Evolutionary conservation across 2,888 invertebrate genomes (phyloP).

Genomic region (Lasioglossum leucozonium): DNA sequence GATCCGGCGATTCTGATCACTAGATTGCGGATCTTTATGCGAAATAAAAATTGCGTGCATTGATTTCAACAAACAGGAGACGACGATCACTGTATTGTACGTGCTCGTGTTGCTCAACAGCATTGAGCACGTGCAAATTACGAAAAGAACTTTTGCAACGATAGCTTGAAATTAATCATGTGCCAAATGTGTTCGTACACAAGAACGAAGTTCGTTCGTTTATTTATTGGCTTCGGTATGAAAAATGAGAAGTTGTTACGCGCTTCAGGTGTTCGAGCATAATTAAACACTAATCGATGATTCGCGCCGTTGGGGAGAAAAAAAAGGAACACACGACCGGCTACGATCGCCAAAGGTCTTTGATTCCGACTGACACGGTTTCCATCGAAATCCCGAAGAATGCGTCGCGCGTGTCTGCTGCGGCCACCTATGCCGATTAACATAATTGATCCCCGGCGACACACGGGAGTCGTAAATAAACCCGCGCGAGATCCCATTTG

Average conservation of each 20-base stretch:
- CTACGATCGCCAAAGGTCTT: slow-evolving; percentile 36
- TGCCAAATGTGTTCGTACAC: too few species aligned
- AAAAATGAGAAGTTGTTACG: slow-evolving; percentile 23
- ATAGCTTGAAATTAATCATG: too few species aligned
- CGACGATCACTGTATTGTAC: too few species aligned
- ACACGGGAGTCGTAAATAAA: background rate
- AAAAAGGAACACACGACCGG: slow-evolving; percentile 23
- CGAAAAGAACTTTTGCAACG: too few species aligned
- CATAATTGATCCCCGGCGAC: slow-evolving; percentile 26
- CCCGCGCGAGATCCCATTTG: slow-evolving; percentile 9
- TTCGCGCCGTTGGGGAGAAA: background rate
- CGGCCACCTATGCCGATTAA: slow-evolving; percentile 21
- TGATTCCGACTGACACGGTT: slow-evolving; percentile 61
- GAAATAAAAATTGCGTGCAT: too few species aligned
- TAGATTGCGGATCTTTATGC: too few species aligned
- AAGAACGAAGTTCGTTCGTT: too few species aligned
- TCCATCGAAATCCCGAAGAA: slow-evolving; percentile 49
- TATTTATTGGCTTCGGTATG: background rate
- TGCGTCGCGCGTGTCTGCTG: slow-evolving; percentile 14
- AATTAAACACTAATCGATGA: slow-evolving; percentile 49
- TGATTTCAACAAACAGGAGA: too few species aligned
- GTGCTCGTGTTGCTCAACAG: too few species aligned
- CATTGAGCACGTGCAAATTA: too few species aligned
- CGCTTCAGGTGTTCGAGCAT: slow-evolving; percentile 34
- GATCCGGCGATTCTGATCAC: background rate